Base-by-base conservation (phyloP, 2,797 vertebrate species). In the Brachyrhaphis roseni region DNA sequence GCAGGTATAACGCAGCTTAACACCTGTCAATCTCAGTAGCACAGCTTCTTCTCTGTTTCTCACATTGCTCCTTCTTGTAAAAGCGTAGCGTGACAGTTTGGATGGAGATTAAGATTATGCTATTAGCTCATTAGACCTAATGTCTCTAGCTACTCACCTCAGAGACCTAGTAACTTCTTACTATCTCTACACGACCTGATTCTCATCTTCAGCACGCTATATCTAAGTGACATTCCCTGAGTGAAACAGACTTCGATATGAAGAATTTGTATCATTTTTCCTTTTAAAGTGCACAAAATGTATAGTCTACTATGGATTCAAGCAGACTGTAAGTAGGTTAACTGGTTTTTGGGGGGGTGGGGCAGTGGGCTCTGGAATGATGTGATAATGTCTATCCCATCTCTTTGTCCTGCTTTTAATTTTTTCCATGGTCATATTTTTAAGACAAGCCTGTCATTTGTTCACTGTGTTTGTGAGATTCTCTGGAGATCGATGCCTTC, bases 401-500 rank as follows among this genome's bases (percentile, higher is more conserved):
- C 66, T 78, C 64, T 49, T 70, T 71, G 66, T 75, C 51, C 74
- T 78, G 72, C 74, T 73, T 59, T 76, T 72, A 79, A 82, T 75
- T 74, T 78, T 77, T 71, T 81, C 74, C 59, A 10, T n/a, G 71
- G 72, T 76, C 15, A 8, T 86, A 75, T 88, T 87, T 18, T 84
- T 64, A 64, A 73, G 84, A 57, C 88, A 80, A 74, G 73, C 23
- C 8, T 79, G 45, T 83, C 76, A 81, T 88, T 81, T 81, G 76
- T 86, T 89, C 78, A 80, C 72, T 64, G 84, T 77, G 75, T 82
- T 77, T 73, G 70, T 5, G 45, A 86, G 70, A 80, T 75, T 16
- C 81, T 75, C 74, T 78, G 83, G 77, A 88, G 86, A 88, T 82
- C 70, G 23, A 82, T 84, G 81, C 81, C 77, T 85, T 87, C 72